Base-by-base conservation (phyloP, 1,140 invertebrate species). In the Lethrus apterus region DNA sequence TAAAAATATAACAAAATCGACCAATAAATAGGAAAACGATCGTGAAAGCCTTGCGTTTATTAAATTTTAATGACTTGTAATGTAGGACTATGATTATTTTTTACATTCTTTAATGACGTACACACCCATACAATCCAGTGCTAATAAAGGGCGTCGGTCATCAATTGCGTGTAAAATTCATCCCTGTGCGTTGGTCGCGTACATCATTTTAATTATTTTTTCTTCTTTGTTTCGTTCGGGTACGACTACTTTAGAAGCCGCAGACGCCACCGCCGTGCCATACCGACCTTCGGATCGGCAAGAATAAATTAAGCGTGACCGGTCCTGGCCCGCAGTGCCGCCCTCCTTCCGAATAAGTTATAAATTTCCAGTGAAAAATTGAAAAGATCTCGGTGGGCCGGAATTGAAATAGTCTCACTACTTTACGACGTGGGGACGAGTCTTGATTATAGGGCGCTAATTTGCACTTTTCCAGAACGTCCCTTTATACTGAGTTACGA, bases 331-430 rank as follows among this genome's bases (percentile, higher is more conserved):
- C 17, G 14, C 11, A 51, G 56, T 50, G 52, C 56, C 56, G 54
- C 56, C 56, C 52, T 44, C 53, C 8, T 48, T 20, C 46, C 54
- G 47, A 58, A 56, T 58, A 58, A 58, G 56, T 58, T 58, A 58
- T 58, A 58, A 58, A 58, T 58, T 56, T 50, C n/a, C 44, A 33
- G 48, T 56, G 56, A 53, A 58, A 58, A 58, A 58, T 58, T 56
- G 54, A 53, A 53, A 56, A 49, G 30, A 41, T 36, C 42, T 43
- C 44, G 50, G 51, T 48, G 48, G 51, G 48, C 40, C 26, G 46
- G 46, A 44, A 56, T 56, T 56, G 51, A 56, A 56, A 56, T 54
- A 54, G 44, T 56, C 48, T 38, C 51, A 50, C 53, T 55, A 56
- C 46, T 58, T 58, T 58, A 58, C 48, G 54, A 58, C 40, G 56